Conservation (phyloP, 2,888 invertebrate species). For the Archaeoteleia sp. region DNA sequence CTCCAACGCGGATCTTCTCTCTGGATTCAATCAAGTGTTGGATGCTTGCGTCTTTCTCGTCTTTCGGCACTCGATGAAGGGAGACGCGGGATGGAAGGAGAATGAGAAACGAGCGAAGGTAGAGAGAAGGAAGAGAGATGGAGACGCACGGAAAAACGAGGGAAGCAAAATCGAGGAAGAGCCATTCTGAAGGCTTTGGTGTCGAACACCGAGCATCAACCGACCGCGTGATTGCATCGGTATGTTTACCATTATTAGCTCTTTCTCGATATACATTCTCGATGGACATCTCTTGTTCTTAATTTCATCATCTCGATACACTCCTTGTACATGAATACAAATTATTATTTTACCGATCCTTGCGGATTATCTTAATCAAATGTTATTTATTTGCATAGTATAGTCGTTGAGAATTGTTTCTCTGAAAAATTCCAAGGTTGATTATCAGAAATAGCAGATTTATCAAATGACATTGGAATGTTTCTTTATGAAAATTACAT, state of each 20-base stretch:
- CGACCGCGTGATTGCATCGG: constrained; percentile 16
- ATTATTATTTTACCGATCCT: constrained; percentile 19
- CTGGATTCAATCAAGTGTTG: constrained; percentile 10
- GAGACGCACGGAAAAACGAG: neutral
- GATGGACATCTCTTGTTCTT: constrained; percentile 7
- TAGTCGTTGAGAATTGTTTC: too few relatives aligned
- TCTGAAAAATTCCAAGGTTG: too few relatives aligned
- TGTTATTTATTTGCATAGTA: too few relatives aligned
- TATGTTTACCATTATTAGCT: constrained; percentile 2
- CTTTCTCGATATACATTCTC: constrained; percentile 20
- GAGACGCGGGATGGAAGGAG: constrained; percentile 2
- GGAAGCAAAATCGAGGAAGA: constrained; percentile 1
- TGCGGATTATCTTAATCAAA: constrained; percentile 50
- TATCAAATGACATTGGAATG: too few relatives aligned
- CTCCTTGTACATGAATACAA: constrained; percentile 3
- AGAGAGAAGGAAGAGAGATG: neutral
- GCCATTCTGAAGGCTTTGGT: constrained; percentile 1
- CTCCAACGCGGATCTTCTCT: neutral
- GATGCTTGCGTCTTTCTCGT: neutral
- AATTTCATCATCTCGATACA: constrained; percentile 2
- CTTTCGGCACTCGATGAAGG: constrained; percentile 10
- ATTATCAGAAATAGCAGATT: too few relatives aligned
- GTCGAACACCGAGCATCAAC: constrained; percentile 1
- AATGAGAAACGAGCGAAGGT: constrained; percentile 11
- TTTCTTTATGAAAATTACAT: too few relatives aligned